Evolutionary conservation across 2,888 invertebrate genomes (phyloP).

Genomic region (Chrysolina haemoptera): DNA sequence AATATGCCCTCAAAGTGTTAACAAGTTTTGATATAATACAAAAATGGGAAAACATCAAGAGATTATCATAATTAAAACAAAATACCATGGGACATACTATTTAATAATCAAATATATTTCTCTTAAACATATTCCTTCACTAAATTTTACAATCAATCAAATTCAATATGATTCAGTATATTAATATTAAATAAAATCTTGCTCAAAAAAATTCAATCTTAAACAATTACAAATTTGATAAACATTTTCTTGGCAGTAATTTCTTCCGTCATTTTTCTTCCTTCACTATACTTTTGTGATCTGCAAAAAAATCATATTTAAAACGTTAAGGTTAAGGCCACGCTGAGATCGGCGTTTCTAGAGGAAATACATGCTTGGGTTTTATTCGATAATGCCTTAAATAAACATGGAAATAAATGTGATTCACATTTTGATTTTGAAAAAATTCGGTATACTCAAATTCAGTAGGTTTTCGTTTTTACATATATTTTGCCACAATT

Average conservation of each 20-base stretch:
- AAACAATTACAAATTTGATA: not conserved
- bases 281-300: conserved; percentile 15
- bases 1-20: too few species aligned
- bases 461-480: too few species aligned
- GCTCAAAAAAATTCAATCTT: not conserved
- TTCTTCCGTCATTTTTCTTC: conserved; percentile 13
- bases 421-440: too few species aligned
- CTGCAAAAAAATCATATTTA: not conserved
- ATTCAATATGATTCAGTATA: not conserved
- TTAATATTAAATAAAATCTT: not conserved
- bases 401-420: too few species aligned
- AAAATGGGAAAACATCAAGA: not conserved
- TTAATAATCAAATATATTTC: conserved; percentile 2
- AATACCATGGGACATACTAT: not conserved
- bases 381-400: too few species aligned
- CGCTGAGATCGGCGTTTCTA: too few species aligned
- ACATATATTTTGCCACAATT: too few species aligned
- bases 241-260: not conserved
- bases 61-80: not conserved
- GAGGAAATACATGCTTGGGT: too few species aligned
- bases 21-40: too few species aligned
- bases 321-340: not conserved
- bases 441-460: too few species aligned
- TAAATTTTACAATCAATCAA: not conserved
- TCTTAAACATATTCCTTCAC: not conserved